These are phyloP conservation scores for Prunella strophiata DNA, from an alignment of 2,797 vertebrate genomes.

Conservation along the genomic window DNA sequence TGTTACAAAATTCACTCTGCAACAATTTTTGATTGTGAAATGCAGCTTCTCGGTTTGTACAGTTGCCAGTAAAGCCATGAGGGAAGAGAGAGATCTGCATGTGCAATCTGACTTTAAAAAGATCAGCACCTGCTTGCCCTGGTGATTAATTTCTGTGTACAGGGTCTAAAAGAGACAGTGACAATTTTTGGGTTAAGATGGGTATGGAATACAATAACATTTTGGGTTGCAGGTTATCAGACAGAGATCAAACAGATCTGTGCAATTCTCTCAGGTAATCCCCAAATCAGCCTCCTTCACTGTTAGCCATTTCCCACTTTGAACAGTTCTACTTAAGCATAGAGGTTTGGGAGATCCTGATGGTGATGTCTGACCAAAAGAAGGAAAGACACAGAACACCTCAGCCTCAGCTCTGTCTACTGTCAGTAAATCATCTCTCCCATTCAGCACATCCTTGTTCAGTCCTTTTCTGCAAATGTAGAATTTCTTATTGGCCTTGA, in stretches of 20 bases:
- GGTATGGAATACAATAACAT: neutral
- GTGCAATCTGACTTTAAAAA: neutral
- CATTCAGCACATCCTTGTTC: neutral
- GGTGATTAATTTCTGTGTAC: neutral
- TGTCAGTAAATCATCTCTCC: neutral
- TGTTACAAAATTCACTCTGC: neutral
- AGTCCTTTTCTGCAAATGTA: neutral
- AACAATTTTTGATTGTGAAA: neutral
- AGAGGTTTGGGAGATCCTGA: neutral
- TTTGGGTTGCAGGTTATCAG: neutral
- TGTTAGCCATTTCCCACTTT: neutral
- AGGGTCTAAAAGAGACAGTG: neutral
- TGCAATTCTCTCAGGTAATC: neutral
- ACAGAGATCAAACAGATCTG: neutral
- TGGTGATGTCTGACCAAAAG: neutral
- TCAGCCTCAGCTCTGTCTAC: neutral
- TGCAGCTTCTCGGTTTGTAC: rapidly evolving
- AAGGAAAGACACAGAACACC: neutral
- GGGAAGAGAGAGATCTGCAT: too few relatives aligned
- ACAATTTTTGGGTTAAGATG: neutral
- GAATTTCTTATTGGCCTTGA: neutral
- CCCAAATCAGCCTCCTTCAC: neutral
- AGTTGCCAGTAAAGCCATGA: too few relatives aligned
- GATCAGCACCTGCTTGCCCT: neutral
- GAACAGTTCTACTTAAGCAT: neutral